Base-by-base conservation (phyloP, 2,797 vertebrate genomes). In the Pteropus rufus region DNA sequence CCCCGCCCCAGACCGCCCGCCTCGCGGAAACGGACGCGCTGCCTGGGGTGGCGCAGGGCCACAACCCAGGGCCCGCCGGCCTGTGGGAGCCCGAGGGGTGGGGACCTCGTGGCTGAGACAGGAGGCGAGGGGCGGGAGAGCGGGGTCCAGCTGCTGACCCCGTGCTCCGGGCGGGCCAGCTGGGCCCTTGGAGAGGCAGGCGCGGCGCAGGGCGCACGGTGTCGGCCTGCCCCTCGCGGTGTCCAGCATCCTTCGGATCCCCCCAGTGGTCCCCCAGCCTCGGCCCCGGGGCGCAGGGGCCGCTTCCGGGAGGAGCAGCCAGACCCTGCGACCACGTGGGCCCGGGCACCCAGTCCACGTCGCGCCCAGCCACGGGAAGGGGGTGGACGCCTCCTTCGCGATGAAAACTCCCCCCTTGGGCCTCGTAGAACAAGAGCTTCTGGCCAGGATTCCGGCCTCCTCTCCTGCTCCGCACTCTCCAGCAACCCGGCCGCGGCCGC, bases 31-130 rank as follows among this genome's bases (percentile, higher is more conserved):
- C 15, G 31, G 83, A 58, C 52, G 9, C 4, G 49, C 64, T 39
- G 49, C 49, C 52, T 3, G 0, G 46, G 79, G 77, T 10, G 21
- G 46, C 8, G 10, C 75, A 7, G 44, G 72, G 83, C n/a, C 46
- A 1, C 15, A 60, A 58, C 81, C 85, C 70, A 2, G 46, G 21
- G 4, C 67, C 69, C 21, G 0, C 34, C 1, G n/a, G 49, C 3
- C n/a, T 3, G 44, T 11, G 34, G 58, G 12, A 36, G 34, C 70
- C 56, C 24, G 2, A 31, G n/a, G 64, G 85, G 56, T 12, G 60
- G 60, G 49, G 58, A 31, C 14, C 6, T 0, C 19, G 16, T 9
- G 0, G 72, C 9, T 1, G 64, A 2, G 58, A 2, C 23, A 0
- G 10, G 24, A 26, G 5, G 10, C 7, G 19, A 4, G 10, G 34